Percentiles rank a stretch among this genome's conserved stretches.
Conservation (phyloP, 2,797 vertebrate species). For the Danio aesculapii region DNA sequence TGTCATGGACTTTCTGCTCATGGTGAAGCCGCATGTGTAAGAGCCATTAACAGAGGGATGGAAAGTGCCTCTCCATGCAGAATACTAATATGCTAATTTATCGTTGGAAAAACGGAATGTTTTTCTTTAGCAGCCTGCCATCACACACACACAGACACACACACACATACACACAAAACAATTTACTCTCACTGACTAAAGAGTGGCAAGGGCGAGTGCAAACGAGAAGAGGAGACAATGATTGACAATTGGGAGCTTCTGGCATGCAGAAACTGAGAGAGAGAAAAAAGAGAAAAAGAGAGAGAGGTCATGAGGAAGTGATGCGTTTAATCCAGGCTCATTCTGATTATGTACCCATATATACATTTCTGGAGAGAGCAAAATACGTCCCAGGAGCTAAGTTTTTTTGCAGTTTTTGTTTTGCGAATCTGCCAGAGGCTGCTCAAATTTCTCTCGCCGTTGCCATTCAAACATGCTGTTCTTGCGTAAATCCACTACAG, state of each 20-base stretch:
- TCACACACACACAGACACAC: constrained; percentile 7
- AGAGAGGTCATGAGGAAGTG: constrained; percentile 51
- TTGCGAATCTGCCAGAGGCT: too few relatives aligned
- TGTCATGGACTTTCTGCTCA: constrained; percentile 80
- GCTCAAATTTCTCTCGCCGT: background rate
- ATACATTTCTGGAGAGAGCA: too few relatives aligned
- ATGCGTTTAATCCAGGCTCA: constrained; percentile 21
- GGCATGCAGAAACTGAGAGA: constrained; percentile 3
- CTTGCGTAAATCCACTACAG: background rate
- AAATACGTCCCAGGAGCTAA: too few relatives aligned
- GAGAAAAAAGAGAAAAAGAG: background rate
- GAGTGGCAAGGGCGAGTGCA: constrained; percentile 35
- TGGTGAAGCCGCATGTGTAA: constrained; percentile 68
- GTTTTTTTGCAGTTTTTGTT: too few relatives aligned
- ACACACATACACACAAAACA: constrained; percentile 3
- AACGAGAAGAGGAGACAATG: constrained; percentile 39
- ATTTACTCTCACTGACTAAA: constrained; percentile 66
- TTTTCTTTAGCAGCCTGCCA: constrained; percentile 61
- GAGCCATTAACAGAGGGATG: constrained; percentile 72
- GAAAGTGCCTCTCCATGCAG: constrained; percentile 80
- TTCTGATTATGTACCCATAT: too few relatives aligned
- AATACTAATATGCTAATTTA: constrained; percentile 82
- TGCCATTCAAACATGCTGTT: background rate
- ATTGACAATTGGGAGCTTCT: constrained; percentile 23
- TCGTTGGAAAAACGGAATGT: constrained; percentile 71